Evolutionary conservation across 2,888 invertebrate species (phyloP), one percentile per base, ranked within the genome.

Genomic region (Lithophane leautieri): DNA sequence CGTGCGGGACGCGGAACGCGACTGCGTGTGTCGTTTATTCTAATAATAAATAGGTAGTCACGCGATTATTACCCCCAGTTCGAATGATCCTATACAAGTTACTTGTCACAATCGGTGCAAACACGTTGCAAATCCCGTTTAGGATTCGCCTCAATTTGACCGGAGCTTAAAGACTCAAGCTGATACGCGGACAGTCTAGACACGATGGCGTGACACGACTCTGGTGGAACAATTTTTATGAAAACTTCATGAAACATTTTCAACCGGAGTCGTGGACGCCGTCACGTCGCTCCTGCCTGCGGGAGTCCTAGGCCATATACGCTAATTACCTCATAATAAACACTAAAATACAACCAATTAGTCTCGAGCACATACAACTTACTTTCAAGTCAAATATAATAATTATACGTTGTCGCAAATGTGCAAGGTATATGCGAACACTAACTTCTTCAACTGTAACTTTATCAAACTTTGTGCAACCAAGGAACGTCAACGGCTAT

Each of bases 351-450:
- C n/a, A 61, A 6, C 11, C 11, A 60, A 22, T 22, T 34, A 1
- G 12, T 12, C 11, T 44, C 11, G 19, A 44, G 25, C 19, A 44
- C 25, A 44, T 11, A 42, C 0, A 25, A 25, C 4, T 44, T 25
- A 19, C 7, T 44, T 19, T 19, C 12, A 25, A 44, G 25, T 44
- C 19, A 19, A 25, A 25, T 34, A 34, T 34, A 34, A 34, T 42
- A 19, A 34, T 34, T n/a, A 16, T 12, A 63, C 7, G 11, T 25
- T 42, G 22, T 70, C 28, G 4, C 68, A 47, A n/a, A 4, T 28
- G 1, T 16, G 3, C 22, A 76, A 74, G 50, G 44, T 44, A n/a
- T 19, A 75, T 72, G 73, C 25, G 22, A 44, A 61, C 44, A 40
- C 63, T 44, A 54, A 75, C 16, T 65, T 63, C 12, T 40, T 56